Evolutionary conservation across 1,140 invertebrate species (phyloP).

Genomic region (Copidosoma floridanum): DNA sequence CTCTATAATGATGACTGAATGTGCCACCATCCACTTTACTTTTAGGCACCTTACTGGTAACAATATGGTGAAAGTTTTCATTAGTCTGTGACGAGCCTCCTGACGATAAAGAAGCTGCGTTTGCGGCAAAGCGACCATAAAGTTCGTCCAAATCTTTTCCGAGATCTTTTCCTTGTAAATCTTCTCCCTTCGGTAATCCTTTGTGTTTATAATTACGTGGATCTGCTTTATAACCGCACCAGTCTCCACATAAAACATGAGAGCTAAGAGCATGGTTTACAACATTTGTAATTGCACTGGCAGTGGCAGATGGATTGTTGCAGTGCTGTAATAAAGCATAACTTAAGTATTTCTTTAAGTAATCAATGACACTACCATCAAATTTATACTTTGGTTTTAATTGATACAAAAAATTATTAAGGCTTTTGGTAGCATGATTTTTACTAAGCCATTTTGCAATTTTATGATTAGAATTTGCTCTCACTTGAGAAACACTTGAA

Average conservation of each 20-base stretch:
- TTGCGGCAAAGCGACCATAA: no score
- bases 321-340: conserved; percentile 8
- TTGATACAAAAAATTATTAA: conserved; percentile 11
- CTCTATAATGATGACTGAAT: conserved; percentile 14
- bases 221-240: conserved; percentile 16
- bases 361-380: conserved; percentile 3
- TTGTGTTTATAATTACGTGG: conserved; percentile 13
- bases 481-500: conserved; percentile 4
- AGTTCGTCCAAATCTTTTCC: no score
- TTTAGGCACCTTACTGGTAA: conserved; percentile 24
- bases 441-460: conserved; percentile 5
- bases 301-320: not conserved
- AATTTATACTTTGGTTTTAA: conserved; percentile 17
- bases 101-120: conserved; percentile 3
- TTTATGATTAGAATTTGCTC: not conserved
- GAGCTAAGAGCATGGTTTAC: conserved; percentile 9
- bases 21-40: conserved; percentile 20
- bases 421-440: conserved; percentile 10
- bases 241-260: conserved; percentile 10
- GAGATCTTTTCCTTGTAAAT: not conserved
- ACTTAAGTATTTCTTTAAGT: conserved; percentile 13
- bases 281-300: conserved; percentile 11
- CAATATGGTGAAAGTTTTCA: conserved; percentile 23
- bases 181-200: conserved; percentile 9
- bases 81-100: conserved; percentile 16